These are phyloP conservation scores for Pantelozetes paolii DNA, from an alignment of 2,888 invertebrate genomes.

Conservation along the genomic window DNA sequence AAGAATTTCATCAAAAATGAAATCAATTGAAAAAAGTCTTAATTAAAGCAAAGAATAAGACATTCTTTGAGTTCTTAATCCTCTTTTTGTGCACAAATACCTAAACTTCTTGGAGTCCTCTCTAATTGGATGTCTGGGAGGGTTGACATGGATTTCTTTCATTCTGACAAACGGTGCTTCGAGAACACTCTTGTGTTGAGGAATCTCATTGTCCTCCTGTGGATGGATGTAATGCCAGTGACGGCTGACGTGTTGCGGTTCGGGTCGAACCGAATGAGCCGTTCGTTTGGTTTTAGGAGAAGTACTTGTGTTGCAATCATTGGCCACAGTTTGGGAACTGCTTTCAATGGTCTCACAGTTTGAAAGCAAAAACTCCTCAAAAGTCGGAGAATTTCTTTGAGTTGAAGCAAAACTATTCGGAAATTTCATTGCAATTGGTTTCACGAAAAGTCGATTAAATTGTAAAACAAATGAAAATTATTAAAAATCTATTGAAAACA, in stretches of 20 bases:
- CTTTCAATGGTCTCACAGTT: neutral
- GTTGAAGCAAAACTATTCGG: neutral
- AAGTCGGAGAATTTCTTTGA: slow-evolving; percentile 4
- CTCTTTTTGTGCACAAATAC: no score
- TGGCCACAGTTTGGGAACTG: neutral
- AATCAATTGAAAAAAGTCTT: no score
- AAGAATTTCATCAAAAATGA: no score
- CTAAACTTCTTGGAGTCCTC: slow-evolving; percentile 27
- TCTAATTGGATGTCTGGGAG: slow-evolving; percentile 8
- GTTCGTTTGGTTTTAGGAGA: neutral
- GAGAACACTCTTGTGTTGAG: neutral
- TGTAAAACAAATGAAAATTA: neutral
- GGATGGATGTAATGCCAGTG: neutral
- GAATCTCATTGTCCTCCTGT: neutral
- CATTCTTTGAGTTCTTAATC: no score
- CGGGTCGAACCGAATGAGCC: neutral
- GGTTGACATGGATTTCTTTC: slow-evolving; percentile 18
- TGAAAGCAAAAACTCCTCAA: slow-evolving; percentile 21
- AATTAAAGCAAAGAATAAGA: no score
- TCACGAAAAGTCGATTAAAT: neutral
- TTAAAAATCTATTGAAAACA: neutral
- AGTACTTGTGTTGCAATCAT: neutral
- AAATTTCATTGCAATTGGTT: slow-evolving; percentile 21
- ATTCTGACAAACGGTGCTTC: slow-evolving; percentile 10
- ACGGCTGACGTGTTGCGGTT: neutral